phyloP scores from a whole-genome alignment of 2,888 invertebrate species.

The Drosophila melanosoma region DNA sequence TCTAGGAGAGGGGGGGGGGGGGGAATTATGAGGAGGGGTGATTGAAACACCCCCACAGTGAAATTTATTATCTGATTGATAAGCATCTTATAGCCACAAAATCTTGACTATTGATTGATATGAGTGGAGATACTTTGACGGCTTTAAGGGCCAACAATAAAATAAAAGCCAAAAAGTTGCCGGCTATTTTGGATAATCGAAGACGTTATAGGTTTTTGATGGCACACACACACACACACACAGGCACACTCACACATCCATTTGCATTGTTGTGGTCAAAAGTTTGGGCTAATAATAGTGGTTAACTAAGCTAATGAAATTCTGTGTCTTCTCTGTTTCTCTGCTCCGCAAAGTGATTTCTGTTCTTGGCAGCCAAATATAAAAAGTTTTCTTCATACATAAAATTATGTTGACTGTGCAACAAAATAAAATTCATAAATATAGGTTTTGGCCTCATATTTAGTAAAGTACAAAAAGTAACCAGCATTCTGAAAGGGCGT shows the following conservation, averaged over 20 bases:
- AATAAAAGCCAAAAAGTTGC: conserved; percentile 45
- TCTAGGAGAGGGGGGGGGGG: not conserved
- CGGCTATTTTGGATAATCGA: conserved; percentile 59
- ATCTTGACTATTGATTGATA: conserved; percentile 70
- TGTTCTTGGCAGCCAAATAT: conserved; percentile 7
- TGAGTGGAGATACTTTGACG: conserved; percentile 50
- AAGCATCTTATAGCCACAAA: conserved; percentile 62
- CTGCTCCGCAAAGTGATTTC: not conserved
- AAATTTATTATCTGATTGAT: conserved; percentile 75
- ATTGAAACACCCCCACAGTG: conserved; percentile 70
- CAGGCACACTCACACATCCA: conserved; percentile 20
- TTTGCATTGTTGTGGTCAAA: conserved; percentile 40
- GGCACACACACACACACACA: conserved; percentile 25
- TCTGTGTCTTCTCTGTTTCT: conserved; percentile 20
- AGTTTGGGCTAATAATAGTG: conserved; percentile 65
- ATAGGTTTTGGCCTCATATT: not conserved
- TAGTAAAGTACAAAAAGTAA: not conserved
- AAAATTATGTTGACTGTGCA: not conserved
- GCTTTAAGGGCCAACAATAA: conserved; percentile 23
- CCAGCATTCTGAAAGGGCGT: not conserved
- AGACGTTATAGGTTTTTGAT: conserved; percentile 64
- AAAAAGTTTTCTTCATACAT: conserved; percentile 36
- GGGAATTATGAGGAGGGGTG: not conserved
- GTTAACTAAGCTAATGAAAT: conserved; percentile 75
- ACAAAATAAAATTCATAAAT: conserved; percentile 1